These are phyloP conservation scores for Camponotus pennsylvanicus DNA, from an alignment of 1,140 invertebrate species.

Conservation along the genomic window DNA sequence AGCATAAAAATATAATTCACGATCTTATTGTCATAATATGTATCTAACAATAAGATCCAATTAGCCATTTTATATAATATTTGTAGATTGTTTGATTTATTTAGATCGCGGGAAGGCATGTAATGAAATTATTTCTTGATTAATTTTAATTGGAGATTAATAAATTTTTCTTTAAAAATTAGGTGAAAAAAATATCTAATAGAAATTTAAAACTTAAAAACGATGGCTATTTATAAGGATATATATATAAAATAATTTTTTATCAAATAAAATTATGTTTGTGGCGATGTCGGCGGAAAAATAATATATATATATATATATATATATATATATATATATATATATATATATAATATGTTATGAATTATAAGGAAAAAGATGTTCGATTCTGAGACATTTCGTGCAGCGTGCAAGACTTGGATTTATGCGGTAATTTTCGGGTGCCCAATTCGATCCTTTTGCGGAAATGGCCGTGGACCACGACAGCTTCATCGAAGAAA, in stretches of 20 bases:
- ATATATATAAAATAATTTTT: too few relatives aligned
- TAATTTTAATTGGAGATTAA: not conserved
- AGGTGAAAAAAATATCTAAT: not conserved
- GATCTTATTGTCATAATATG: not conserved
- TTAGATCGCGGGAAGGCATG: not conserved
- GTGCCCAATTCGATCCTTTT: not conserved
- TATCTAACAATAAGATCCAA: not conserved
- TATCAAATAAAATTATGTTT: too few relatives aligned
- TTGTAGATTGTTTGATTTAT: not conserved
- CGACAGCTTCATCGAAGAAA: conserved; percentile 21
- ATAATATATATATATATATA: not conserved
- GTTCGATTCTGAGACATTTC: not conserved
- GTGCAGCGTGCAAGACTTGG: not conserved
- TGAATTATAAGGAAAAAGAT: not conserved
- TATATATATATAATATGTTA: not conserved
- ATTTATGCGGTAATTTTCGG: not conserved
- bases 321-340: not conserved
- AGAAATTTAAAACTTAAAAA: not conserved
- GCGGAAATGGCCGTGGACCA: not conserved
- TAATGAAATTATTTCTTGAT: not conserved
- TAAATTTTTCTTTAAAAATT: not conserved
- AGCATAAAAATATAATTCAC: not conserved
- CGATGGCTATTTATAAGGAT: not conserved
- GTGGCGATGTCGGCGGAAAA: too few relatives aligned
- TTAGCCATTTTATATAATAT: not conserved